Evolutionary conservation across 2,888 invertebrate species (phyloP), one percentile per base, ranked within the genome.

Genomic region (Napeogenes sylphis): DNA sequence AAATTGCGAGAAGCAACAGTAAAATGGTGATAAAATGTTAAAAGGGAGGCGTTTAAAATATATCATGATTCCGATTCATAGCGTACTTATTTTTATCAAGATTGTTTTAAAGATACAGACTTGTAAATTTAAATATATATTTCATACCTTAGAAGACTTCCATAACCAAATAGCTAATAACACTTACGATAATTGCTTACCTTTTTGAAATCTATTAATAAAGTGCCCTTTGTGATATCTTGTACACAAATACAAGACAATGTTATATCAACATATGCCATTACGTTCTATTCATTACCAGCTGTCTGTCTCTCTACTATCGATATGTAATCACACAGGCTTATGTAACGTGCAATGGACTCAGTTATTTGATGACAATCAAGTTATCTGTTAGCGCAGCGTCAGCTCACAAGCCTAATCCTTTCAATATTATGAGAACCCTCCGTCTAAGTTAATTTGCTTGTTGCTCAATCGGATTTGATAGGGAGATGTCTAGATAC

Each of bases 391-490:
- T 64, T 58, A 65, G 63, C 64, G 56, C 59, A 61, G 64, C 63
- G 64, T 66, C 45, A 63, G 65, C 62, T 66, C 61, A 62, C 55
- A 61, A 54, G 33, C 47, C 62, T 69, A 66, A 68, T 68, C 66
- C 66, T 60, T 45, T 57, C 62, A 64, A 67, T 63, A 65, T 68
- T 64, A 57, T 65, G 56, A 62, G 68, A 38, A 56, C 53, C 66
- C 54, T 45, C 60, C 42, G 35, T 38, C 65, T 66, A 66, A 66
- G 66, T 66, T 65, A 66, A 68, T 68, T 66, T 69, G 62, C 66
- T 68, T 69, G 63, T 69, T 68, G 53, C 57, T 45, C 60, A 55
- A 61, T 55, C 55, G 54, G 59, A 58, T 68, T 59, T 55, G 38
- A 56, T 42, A 53, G 55, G 56, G 45, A 45, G 56, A 58, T 61